phyloP scores from a whole-genome alignment of 2,797 vertebrate genomes.

The Decapterus maruadsi region DNA sequence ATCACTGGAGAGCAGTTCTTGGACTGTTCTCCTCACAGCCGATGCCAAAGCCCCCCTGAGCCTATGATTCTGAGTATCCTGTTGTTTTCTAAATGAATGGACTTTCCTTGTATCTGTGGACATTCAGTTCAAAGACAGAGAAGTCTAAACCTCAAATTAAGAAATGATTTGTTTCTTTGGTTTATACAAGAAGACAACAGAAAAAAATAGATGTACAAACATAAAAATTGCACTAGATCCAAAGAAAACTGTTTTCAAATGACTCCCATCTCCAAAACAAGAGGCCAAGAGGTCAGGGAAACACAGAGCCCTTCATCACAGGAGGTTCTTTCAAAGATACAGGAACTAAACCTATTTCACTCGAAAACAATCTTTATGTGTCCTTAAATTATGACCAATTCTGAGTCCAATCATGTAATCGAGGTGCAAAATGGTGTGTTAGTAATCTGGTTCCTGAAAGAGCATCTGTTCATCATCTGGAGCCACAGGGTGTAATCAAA shows the following conservation, averaged over 20 bases:
- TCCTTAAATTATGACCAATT: neutral
- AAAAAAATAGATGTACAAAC: no score
- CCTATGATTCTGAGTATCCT: neutral
- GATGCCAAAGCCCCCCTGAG: neutral
- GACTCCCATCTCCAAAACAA: neutral
- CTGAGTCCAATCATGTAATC: neutral
- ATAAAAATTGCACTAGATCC: no score
- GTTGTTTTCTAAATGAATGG: constrained; percentile 8
- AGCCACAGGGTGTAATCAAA: neutral
- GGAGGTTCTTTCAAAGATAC: neutral
- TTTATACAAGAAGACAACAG: neutral
- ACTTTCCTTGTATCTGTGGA: constrained; percentile 4
- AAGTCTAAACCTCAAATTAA: neutral
- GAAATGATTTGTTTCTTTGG: neutral
- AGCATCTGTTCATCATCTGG: neutral
- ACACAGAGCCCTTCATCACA: constrained; percentile 9
- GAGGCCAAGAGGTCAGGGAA: neutral
- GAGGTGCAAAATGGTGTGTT: no score
- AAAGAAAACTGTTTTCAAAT: neutral
- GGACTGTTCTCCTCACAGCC: constrained; percentile 2
- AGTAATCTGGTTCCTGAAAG: neutral
- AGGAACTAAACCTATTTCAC: neutral
- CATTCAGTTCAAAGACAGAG: neutral
- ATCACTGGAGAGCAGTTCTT: neutral
- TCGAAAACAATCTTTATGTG: neutral